These are phyloP conservation scores for Acanthosepion lycidas DNA, from an alignment of 2,888 invertebrate genomes.

Conservation along the genomic window DNA sequence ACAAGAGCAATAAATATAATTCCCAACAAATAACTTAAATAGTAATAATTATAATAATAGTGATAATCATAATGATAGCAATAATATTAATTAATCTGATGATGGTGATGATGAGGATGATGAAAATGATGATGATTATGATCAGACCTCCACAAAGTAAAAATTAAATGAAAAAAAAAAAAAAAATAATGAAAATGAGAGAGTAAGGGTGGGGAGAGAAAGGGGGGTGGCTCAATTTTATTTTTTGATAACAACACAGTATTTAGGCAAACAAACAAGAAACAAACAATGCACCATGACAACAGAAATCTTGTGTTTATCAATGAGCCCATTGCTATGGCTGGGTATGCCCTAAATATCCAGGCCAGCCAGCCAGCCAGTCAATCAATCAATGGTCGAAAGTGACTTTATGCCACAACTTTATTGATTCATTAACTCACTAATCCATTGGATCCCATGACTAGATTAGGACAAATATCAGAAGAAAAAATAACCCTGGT, in stretches of 20 bases:
- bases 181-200: background rate
- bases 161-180: background rate
- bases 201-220: background rate
- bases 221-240: background rate
- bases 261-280: background rate
- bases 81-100: background rate
- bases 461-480: background rate
- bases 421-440: background rate
- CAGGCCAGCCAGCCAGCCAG: background rate
- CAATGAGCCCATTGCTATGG: no score
- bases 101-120: background rate
- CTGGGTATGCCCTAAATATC: background rate
- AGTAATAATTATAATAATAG: conserved; percentile 40
- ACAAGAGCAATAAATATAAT: conserved; percentile 46
- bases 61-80: background rate
- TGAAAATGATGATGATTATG: background rate
- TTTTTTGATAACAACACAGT: background rate
- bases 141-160: conserved; percentile 3
- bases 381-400: background rate
- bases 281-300: background rate
- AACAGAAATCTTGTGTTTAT: background rate
- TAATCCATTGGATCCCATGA: background rate
- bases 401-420: background rate
- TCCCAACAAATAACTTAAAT: conserved; percentile 48
- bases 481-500: background rate